These are phyloP conservation scores for Tetragonula carbonaria DNA, from an alignment of 2,888 invertebrate genomes.

Conservation along the genomic window DNA sequence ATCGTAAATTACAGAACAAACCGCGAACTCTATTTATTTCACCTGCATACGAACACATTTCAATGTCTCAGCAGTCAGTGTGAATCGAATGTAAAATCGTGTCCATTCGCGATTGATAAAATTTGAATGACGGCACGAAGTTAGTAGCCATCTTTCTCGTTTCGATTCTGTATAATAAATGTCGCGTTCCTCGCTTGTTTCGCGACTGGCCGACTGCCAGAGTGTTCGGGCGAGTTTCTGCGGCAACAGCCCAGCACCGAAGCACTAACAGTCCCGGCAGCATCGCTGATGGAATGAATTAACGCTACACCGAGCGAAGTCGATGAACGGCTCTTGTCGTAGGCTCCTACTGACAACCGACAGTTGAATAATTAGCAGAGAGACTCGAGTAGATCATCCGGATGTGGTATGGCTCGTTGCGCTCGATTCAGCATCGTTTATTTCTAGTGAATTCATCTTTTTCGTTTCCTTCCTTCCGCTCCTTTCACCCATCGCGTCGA, in stretches of 20 bases:
- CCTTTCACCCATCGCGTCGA: background rate
- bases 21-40: background rate
- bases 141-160: conserved; percentile 7
- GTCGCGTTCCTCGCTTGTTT: conserved; percentile 1
- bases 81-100: background rate
- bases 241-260: conserved; percentile 7
- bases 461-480: background rate
- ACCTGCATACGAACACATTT: background rate
- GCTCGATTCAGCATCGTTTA: conserved; percentile 47
- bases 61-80: no score
- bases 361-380: conserved; percentile 56
- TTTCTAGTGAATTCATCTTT: background rate
- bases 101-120: background rate
- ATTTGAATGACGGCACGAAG: background rate
- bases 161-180: conserved; percentile 17
- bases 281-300: conserved; percentile 38
- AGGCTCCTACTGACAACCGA: conserved; percentile 20
- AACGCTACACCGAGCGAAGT: conserved; percentile 25
- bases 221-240: conserved; percentile 20
- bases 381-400: conserved; percentile 20
- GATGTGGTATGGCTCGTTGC: background rate
- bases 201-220: conserved; percentile 15
- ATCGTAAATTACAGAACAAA: background rate
- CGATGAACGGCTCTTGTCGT: conserved; percentile 9
- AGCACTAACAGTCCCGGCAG: conserved; percentile 5